phyloP scores from a whole-genome alignment of 2,888 invertebrate species.

The Idaea straminata region DNA sequence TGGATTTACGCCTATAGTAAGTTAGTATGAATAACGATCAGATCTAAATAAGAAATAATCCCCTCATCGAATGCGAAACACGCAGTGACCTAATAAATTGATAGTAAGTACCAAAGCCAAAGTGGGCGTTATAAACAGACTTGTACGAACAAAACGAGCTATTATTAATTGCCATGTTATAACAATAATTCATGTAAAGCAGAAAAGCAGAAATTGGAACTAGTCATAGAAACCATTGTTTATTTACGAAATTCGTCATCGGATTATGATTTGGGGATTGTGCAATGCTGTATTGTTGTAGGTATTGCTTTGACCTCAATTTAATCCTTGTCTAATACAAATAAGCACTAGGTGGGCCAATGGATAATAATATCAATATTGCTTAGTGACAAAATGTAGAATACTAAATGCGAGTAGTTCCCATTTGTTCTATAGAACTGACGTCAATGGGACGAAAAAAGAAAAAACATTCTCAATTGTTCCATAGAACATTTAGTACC shows the following conservation, averaged over 20 bases:
- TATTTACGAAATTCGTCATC: slow-evolving; percentile 36
- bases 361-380: background rate
- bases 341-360: background rate
- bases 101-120: slow-evolving; percentile 22
- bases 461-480: no score
- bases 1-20: background rate
- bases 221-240: slow-evolving; percentile 23
- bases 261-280: slow-evolving; percentile 31
- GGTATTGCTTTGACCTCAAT: background rate
- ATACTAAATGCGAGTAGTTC: background rate
- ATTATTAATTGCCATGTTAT: slow-evolving; percentile 43
- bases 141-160: slow-evolving; percentile 18
- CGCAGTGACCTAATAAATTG: slow-evolving; percentile 50
- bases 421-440: no score
- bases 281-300: slow-evolving; percentile 3
- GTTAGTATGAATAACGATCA: slow-evolving; percentile 3
- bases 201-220: slow-evolving; percentile 33
- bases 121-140: slow-evolving; percentile 17
- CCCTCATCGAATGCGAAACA: slow-evolving; percentile 37
- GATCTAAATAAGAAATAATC: slow-evolving; percentile 41
- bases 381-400: background rate
- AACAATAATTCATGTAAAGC: slow-evolving; percentile 42
- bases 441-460: no score
- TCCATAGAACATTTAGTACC: no score
- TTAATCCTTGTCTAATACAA: background rate